Base-by-base conservation (phyloP, 2,113 vertebrate genomes). In the Aythya baeri region DNA sequence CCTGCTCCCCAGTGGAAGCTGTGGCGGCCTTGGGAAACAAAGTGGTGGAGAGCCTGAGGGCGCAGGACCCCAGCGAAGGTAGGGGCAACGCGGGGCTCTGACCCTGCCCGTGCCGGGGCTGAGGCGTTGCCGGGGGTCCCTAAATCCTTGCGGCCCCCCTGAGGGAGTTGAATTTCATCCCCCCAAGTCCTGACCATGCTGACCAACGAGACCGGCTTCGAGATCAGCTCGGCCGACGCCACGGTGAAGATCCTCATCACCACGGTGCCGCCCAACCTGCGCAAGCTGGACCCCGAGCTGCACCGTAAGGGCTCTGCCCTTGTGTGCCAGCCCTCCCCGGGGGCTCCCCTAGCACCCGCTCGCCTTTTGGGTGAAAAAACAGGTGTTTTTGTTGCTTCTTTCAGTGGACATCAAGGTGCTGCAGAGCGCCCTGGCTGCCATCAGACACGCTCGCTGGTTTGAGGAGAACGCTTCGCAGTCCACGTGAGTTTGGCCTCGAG, bases 401-500 rank as follows among this genome's bases (percentile, higher is more conserved):
- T 17, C 95, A 99, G 99, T 99, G 99, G 99, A 99, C 93, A 99
- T 99, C 96, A 99, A 99, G 91, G 99, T 99, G 75, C 97, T 99
- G 86, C 99, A 99, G 96, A 99, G 99, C 6, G 99, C 99, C 18
- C 98, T 99, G 34, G 99, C 99, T 3, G 99, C 99, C 86, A 99
- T 99, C 96, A 97, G 99, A 9, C 99, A 99, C 7, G 99, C 99
- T 8, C 99, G 99, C 67, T 99, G 99, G 99, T 99, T 99, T 38
- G 99, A 99, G 91, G 99, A 99, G 96, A 99, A 99, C 3, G 99
- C 99, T 25, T 99, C 99, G 17, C 99, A 99, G 92, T 99, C 99
- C 62, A 99, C 99, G 99, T 99, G 97, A 98, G 99, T 85, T 8
- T 2, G 26, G 67, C 3, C 4, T 4, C 14, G 0, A 5, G n/a